Conservation (phyloP, 2,113 vertebrate genomes). For the Chaetura pelagica region DNA sequence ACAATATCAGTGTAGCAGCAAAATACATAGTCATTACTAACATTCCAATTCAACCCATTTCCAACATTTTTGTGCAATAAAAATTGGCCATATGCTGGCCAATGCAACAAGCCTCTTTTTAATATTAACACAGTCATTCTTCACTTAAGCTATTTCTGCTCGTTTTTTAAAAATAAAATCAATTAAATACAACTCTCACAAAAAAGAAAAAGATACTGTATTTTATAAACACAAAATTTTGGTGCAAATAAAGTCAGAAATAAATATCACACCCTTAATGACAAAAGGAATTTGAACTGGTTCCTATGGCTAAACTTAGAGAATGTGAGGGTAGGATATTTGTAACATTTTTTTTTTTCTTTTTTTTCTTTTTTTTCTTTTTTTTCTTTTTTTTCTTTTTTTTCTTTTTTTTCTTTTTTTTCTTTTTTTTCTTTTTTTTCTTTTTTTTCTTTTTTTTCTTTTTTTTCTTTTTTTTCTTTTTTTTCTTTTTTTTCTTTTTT, state of each 20-base stretch:
- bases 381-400: background rate
- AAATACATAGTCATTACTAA: conserved; percentile 70
- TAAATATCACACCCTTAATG: conserved; percentile 65
- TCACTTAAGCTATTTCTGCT: conserved; percentile 56
- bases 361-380: conserved; percentile 3
- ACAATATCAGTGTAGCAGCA: conserved; percentile 76
- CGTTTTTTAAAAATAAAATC: conserved; percentile 60
- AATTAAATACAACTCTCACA: conserved; percentile 58
- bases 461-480: conserved; percentile 6
- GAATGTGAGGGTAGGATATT: conserved; percentile 53
- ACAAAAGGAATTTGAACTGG: conserved; percentile 56
- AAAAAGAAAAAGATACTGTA: background rate
- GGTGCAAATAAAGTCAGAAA: conserved; percentile 66
- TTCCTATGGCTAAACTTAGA: conserved; percentile 61
- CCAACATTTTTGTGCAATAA: conserved; percentile 77
- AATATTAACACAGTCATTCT: conserved; percentile 64
- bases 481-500: background rate
- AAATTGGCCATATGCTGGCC: conserved; percentile 67
- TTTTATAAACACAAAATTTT: conserved; percentile 57
- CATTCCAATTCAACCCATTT: conserved; percentile 73
- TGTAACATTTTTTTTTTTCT: conserved; percentile 11
- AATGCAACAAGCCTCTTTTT: conserved; percentile 62
- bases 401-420: background rate
- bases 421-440: background rate
- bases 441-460: background rate